These are phyloP conservation scores for Upupa epops DNA, from an alignment of 2,113 vertebrate species.

Conservation along the genomic window DNA sequence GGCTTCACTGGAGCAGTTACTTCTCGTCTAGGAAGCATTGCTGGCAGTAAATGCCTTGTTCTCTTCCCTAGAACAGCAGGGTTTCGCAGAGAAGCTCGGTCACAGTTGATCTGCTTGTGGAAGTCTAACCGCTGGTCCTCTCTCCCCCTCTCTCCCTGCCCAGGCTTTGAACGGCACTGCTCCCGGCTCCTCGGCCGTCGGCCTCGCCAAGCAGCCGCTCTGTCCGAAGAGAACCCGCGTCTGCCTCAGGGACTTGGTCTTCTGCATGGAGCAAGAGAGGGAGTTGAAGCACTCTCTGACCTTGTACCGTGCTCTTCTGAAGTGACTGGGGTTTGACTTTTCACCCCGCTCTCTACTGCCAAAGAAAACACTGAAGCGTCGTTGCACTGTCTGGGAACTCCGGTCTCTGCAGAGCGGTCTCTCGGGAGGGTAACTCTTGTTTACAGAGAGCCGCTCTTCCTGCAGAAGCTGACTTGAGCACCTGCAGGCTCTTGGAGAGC, in stretches of 20 bases:
- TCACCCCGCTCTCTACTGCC: slow-evolving; percentile 72
- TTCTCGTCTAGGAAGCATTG: too few species aligned
- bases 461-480: slow-evolving; percentile 39
- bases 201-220: slow-evolving; percentile 70
- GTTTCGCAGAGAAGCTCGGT: too few species aligned
- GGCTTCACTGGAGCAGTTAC: background rate
- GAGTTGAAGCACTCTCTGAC: slow-evolving; percentile 82
- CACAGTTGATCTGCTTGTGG: background rate
- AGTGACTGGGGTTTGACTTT: slow-evolving; percentile 60
- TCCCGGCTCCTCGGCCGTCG: slow-evolving; percentile 64
- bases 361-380: slow-evolving; percentile 70
- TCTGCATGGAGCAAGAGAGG: slow-evolving; percentile 92
- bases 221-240: slow-evolving; percentile 83
- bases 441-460: slow-evolving; percentile 71
- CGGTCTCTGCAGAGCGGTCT: slow-evolving; percentile 58
- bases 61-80: too few species aligned
- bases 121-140: background rate
- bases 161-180: slow-evolving; percentile 69
- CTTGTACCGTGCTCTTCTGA: slow-evolving; percentile 88
- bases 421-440: slow-evolving; percentile 66
- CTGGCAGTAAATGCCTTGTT: too few species aligned
- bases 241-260: slow-evolving; percentile 89
- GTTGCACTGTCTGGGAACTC: slow-evolving; percentile 66
- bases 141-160: background rate
- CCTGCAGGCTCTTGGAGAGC: slow-evolving; percentile 52